Conservation (phyloP, 2,797 vertebrate species). For the Eulemur mongoz region DNA sequence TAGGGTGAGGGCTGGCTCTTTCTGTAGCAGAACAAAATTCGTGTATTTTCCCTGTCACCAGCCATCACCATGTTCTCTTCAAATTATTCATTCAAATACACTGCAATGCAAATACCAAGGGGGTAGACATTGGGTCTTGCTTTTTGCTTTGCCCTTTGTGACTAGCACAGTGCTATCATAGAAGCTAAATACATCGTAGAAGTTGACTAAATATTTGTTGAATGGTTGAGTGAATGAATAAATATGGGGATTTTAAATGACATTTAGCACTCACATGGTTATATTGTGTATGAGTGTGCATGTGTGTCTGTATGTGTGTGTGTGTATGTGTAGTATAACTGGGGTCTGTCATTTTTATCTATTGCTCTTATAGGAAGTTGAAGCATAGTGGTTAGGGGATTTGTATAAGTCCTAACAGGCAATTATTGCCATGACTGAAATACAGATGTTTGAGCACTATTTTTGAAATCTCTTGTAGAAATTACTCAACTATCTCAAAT, state of each 20-base stretch:
- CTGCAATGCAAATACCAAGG: not conserved
- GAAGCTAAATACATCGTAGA: not conserved
- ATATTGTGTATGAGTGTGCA: not conserved
- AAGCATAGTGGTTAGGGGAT: not conserved
- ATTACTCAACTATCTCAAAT: not conserved
- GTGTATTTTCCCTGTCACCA: not conserved
- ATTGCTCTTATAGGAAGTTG: not conserved
- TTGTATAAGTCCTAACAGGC: not conserved
- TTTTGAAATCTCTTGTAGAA: constrained; percentile 10
- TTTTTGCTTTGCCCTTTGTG: not conserved
- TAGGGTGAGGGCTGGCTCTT: not conserved
- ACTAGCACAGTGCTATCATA: not conserved
- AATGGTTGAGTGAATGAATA: not conserved
- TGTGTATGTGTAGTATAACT: not conserved
- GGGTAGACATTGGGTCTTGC: not conserved
- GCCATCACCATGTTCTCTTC: not conserved
- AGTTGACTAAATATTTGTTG: not conserved
- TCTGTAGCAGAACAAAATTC: not conserved
- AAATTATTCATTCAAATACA: not conserved
- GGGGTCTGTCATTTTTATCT: not conserved
- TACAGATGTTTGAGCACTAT: not conserved
- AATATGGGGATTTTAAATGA: constrained; percentile 11
- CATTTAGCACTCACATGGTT: not conserved
- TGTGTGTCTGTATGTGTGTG: not conserved
- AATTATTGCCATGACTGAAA: not conserved